Percentiles rank a stretch among this genome's conserved stretches.
Evolutionary conservation across 2,888 invertebrate species (phyloP).

Genomic region (Quadroppia sp.): DNA sequence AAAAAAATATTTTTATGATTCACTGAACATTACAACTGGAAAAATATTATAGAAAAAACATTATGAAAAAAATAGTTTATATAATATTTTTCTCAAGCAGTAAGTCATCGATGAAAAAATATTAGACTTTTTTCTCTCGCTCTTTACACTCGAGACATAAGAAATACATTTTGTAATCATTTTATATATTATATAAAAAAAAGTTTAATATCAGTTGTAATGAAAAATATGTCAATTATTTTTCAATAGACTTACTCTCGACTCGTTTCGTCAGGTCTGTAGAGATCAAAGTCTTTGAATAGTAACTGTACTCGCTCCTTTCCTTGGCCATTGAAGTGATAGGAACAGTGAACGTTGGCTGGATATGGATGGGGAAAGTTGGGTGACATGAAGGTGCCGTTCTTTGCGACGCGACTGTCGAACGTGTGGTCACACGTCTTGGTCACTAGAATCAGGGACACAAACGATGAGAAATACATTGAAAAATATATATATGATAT

Average conservation of each 20-base stretch:
- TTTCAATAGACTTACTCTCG: constrained; percentile 46
- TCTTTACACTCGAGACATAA: too few species aligned
- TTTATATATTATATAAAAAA: neutral
- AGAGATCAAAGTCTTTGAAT: constrained; percentile 77
- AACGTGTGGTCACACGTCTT: constrained; percentile 66
- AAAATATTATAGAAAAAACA: neutral
- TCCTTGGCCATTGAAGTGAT: constrained; percentile 80
- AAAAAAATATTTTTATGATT: neutral
- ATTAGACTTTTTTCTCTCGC: neutral
- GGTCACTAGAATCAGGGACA: neutral
- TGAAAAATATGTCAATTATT: too few species aligned
- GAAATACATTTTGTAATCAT: too few species aligned
- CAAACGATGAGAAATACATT: neutral
- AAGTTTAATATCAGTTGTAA: too few species aligned
- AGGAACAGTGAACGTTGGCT: constrained; percentile 73
- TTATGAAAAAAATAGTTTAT: neutral
- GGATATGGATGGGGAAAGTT: constrained; percentile 80
- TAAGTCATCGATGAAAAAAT: neutral
- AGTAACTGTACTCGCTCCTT: constrained; percentile 78
- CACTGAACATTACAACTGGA: neutral
- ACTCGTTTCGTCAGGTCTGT: constrained; percentile 50
- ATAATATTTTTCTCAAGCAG: too few species aligned
- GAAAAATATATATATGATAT: neutral
- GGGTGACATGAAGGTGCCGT: constrained; percentile 77
- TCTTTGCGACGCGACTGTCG: constrained; percentile 72